Evolutionary conservation across 2,888 invertebrate genomes (phyloP), one percentile per base, ranked within the genome.

Genomic region (Lottia gigantea): DNA sequence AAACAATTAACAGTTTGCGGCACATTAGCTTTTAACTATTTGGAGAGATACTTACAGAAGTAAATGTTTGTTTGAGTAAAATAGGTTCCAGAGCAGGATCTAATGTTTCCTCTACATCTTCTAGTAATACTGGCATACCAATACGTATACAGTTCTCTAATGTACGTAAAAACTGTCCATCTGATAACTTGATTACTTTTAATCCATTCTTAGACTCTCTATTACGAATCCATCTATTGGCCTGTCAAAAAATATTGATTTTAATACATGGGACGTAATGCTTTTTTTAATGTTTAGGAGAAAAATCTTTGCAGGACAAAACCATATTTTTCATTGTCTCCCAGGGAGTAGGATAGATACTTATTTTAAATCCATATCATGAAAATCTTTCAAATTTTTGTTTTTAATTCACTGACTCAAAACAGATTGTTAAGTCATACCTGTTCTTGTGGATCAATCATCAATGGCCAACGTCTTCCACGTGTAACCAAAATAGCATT

Each of bases 51-150:
- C 80, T 82, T 87, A 93, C 94, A 90, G 92, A 92, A 62, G 92
- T 80, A 82, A 93, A 95, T 0, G 93, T 94, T 87, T 95, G 94
- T 80, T 94, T 94, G 61, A 94, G 78, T 16, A 89, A 80, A 23
- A 89, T 80, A 0, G 89, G 89, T 71, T 89, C 89, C 65, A 89
- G 78, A n/a, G 88, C 84, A 1, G 89, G 88, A 72, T 89, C 89
- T 23, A 89, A 77, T 11, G 76, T 77, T 76, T 89, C 89, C 12
- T 85, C 88, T 3, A 89, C 71, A 71, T 89, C 88, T 73, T 89
- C 89, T 76, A 88, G 77, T n/a, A 89, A 77, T 3, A 89, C 87
- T 0, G 89, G 89, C 86, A 88, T 87, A 26, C 89, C 89, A 70
- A 88, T 86, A 66, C 89, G 85, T 70, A 89, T 89, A 80, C 88